Percentiles rank a stretch among this genome's conserved stretches.
phyloP scores from a whole-genome alignment of 2,113 vertebrate species.

The Daphoenositta chrysoptera region DNA sequence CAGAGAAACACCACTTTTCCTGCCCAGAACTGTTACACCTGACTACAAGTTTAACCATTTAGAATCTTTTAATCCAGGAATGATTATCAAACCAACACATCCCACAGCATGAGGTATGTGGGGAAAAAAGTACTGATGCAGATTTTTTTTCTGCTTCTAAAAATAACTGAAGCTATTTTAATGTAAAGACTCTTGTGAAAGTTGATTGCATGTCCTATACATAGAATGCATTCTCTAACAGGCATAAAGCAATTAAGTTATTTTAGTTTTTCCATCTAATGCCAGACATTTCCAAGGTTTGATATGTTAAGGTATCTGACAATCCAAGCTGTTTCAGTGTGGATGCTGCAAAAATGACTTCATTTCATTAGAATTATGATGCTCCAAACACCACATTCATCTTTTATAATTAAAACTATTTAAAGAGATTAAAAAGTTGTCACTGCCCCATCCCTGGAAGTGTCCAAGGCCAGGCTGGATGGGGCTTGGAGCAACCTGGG shows the following conservation, averaged over 20 bases:
- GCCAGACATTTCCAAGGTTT: background rate
- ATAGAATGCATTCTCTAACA: background rate
- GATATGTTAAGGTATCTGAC: background rate
- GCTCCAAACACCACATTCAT: background rate
- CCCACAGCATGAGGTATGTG: background rate
- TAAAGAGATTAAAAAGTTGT: background rate
- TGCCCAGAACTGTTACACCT: background rate
- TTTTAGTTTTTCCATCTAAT: background rate
- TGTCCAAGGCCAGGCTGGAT: background rate
- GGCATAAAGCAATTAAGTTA: background rate
- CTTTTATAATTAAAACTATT: background rate
- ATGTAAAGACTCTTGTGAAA: background rate
- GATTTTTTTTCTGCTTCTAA: background rate
- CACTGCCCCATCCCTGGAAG: background rate
- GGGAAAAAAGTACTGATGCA: background rate
- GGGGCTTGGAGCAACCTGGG: rapidly evolving
- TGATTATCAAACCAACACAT: background rate
- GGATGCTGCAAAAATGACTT: background rate
- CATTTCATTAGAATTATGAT: background rate
- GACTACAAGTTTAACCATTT: background rate
- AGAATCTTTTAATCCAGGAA: background rate
- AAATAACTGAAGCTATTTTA: slow-evolving; percentile 6
- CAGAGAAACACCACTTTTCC: background rate
- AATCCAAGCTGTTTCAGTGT: background rate
- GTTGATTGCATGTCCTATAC: background rate